Evolutionary conservation across 2,797 vertebrate genomes (phyloP).

Genomic region (Mormyrus proboscirostris): DNA sequence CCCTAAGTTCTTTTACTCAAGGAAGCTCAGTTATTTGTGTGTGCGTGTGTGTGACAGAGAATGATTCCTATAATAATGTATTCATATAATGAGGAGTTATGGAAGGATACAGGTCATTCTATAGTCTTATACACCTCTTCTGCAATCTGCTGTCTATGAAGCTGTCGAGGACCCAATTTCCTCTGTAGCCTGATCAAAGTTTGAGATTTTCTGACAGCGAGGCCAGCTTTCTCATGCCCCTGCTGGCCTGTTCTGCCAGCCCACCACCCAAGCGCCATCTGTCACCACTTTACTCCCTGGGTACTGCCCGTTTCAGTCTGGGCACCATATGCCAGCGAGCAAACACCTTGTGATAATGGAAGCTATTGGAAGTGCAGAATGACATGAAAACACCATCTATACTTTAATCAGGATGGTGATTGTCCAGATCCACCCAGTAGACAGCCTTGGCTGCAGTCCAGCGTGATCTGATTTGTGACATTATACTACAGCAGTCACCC

Average conservation of each 20-base stretch:
- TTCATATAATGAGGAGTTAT: neutral
- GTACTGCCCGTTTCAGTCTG: neutral
- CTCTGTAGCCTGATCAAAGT: constrained; percentile 65
- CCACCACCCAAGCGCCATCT: constrained; percentile 9
- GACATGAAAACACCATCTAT: neutral
- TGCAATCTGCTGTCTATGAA: neutral
- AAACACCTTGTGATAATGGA: neutral
- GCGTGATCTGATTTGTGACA: neutral
- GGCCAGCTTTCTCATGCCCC: neutral
- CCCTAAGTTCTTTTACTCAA: neutral
- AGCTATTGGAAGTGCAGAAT: neutral
- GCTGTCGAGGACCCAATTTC: neutral
- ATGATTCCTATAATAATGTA: neutral
- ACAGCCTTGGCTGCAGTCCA: neutral
- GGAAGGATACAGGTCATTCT: neutral
- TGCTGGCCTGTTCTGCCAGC: neutral
- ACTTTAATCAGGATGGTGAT: neutral
- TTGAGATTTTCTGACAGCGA: constrained; percentile 50
- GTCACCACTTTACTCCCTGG: neutral
- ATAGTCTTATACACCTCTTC: neutral
- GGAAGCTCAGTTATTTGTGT: neutral
- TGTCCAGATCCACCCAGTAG: neutral
- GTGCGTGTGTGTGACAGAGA: neutral
- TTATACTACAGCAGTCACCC: neutral
- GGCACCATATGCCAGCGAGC: neutral